Evolutionary conservation across 2,888 invertebrate species (phyloP).

Genomic region (Trichogramma evanescens): DNA sequence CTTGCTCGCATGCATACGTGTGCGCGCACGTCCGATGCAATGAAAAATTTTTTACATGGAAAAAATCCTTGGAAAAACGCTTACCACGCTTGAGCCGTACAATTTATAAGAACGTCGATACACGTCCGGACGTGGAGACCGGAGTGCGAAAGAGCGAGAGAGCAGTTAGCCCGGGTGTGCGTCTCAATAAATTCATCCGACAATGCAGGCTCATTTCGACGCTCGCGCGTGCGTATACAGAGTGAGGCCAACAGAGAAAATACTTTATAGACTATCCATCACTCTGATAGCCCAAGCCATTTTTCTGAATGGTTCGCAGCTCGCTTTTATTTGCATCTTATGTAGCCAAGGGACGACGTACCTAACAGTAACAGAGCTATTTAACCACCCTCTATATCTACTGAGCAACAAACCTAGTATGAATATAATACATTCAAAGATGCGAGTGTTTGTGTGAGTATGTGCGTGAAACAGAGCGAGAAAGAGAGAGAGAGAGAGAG

Average conservation of each 20-base stretch:
- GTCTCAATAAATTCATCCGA: conserved; percentile 15
- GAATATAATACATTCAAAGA: too few relatives aligned
- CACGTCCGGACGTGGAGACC: not conserved
- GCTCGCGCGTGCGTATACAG: not conserved
- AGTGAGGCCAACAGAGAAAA: conserved; percentile 4
- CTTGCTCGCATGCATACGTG: too few relatives aligned
- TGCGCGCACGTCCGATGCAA: too few relatives aligned
- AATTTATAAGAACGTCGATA: too few relatives aligned
- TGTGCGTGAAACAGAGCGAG: too few relatives aligned
- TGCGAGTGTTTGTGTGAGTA: too few relatives aligned
- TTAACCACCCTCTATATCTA: conserved; percentile 6
- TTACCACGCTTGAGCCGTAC: too few relatives aligned
- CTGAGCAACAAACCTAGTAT: too few relatives aligned
- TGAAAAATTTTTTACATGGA: too few relatives aligned
- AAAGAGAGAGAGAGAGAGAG: too few relatives aligned
- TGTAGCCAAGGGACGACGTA: not conserved
- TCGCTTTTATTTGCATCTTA: conserved; percentile 6
- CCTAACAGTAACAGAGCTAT: not conserved
- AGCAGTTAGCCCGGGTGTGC: conserved; percentile 8
- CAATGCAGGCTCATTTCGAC: conserved; percentile 4
- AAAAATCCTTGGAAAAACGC: too few relatives aligned
- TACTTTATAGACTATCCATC: conserved; percentile 22
- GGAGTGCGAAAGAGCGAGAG: conserved; percentile 2
- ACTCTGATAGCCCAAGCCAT: conserved; percentile 14
- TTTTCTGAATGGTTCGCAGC: conserved; percentile 9